phyloP scores from a whole-genome alignment of 1,140 invertebrate species.

The Hycleus phaleratus region DNA sequence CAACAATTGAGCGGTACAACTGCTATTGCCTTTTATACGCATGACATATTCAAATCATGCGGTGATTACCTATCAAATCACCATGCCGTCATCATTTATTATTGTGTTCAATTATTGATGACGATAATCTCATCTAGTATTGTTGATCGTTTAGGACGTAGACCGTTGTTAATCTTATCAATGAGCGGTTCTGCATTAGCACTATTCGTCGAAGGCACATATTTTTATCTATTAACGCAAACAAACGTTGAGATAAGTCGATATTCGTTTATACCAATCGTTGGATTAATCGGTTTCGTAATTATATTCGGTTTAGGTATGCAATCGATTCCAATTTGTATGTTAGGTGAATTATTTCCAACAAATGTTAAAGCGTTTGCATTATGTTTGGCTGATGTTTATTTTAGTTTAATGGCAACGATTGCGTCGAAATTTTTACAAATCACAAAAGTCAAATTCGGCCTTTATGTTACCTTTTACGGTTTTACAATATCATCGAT shows the following conservation, averaged over 20 bases:
- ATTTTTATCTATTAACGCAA: slow-evolving; percentile 50
- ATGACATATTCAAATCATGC: slow-evolving; percentile 59
- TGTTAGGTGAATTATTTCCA: slow-evolving; percentile 68
- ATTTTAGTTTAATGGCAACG: slow-evolving; percentile 65
- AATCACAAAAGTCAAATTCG: slow-evolving; percentile 50
- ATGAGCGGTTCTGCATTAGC: slow-evolving; percentile 47
- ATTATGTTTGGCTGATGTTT: slow-evolving; percentile 59
- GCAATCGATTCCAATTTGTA: slow-evolving; percentile 61
- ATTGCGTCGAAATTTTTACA: slow-evolving; percentile 67
- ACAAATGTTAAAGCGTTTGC: slow-evolving; percentile 63
- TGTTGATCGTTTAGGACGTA: slow-evolving; percentile 64
- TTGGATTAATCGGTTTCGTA: slow-evolving; percentile 61
- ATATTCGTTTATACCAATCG: slow-evolving; percentile 49
- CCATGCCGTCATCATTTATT: slow-evolving; percentile 51
- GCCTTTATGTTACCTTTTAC: slow-evolving; percentile 65
- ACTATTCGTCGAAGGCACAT: slow-evolving; percentile 51
- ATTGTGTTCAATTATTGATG: slow-evolving; percentile 57
- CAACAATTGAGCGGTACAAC: slow-evolving; percentile 71
- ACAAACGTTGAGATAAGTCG: slow-evolving; percentile 25
- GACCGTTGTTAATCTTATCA: slow-evolving; percentile 57
- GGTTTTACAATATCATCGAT: slow-evolving; percentile 61
- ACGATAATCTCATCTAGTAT: slow-evolving; percentile 55
- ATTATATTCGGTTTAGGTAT: slow-evolving; percentile 62
- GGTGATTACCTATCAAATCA: slow-evolving; percentile 40
- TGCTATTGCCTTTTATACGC: slow-evolving; percentile 65